Percentiles rank a stretch among this genome's conserved stretches.
phyloP scores from a whole-genome alignment of 2,888 invertebrate species.

The Zygogramma bicolorata region DNA sequence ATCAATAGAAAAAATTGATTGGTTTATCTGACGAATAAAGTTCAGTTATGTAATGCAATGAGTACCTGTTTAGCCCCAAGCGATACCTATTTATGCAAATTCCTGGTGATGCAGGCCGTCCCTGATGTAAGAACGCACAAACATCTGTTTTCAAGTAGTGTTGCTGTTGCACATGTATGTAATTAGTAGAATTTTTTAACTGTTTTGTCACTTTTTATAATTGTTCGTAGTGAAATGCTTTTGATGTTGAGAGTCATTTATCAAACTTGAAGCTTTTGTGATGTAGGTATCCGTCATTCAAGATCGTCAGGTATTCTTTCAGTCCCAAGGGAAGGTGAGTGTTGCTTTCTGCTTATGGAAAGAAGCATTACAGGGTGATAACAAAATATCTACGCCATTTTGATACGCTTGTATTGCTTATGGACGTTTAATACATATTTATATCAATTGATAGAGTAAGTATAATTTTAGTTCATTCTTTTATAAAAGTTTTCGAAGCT shows the following conservation, averaged over 20 bases:
- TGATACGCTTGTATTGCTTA: no score
- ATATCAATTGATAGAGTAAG: no score
- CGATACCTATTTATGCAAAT: no score
- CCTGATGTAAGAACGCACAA: slow-evolving; percentile 31
- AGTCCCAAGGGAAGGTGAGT: background rate
- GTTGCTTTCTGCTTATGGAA: background rate
- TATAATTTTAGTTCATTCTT: no score
- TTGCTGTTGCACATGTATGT: slow-evolving; percentile 53
- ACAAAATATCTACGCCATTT: no score
- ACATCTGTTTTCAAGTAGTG: slow-evolving; percentile 48
- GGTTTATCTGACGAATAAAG: no score
- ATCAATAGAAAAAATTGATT: no score
- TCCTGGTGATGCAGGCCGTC: slow-evolving; percentile 28
- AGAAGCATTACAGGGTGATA: background rate
- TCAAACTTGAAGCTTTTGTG: slow-evolving; percentile 30
- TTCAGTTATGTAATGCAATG: no score
- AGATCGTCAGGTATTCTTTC: slow-evolving; percentile 10
- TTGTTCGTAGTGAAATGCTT: slow-evolving; percentile 39
- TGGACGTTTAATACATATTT: no score
- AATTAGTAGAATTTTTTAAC: slow-evolving; percentile 55
- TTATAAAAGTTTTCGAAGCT: no score
- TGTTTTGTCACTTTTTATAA: slow-evolving; percentile 52
- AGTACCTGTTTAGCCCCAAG: no score
- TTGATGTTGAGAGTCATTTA: slow-evolving; percentile 39
- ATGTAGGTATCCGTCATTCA: slow-evolving; percentile 7